These are phyloP conservation scores for Apodemia hepburni DNA, from an alignment of 2,888 invertebrate species.

Conservation along the genomic window DNA sequence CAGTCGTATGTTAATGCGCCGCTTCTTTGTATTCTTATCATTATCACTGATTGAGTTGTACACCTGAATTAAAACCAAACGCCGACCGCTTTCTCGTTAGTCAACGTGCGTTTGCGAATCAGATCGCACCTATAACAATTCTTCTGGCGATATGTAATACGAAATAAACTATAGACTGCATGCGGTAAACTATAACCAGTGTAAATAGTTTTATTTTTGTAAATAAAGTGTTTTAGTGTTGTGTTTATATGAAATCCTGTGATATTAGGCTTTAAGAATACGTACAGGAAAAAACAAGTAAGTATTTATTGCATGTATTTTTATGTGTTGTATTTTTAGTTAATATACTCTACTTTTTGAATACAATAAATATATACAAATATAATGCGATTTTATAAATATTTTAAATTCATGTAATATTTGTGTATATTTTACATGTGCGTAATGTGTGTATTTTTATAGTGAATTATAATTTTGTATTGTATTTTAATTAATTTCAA, in stretches of 20 bases:
- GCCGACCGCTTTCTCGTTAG: constrained; percentile 48
- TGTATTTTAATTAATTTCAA: constrained; percentile 8
- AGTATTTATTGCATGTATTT: constrained; percentile 43
- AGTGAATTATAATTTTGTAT: constrained; percentile 15
- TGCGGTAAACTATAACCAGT: constrained; percentile 42
- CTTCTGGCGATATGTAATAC: constrained; percentile 38
- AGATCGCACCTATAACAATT: constrained; percentile 42
- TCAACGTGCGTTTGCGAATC: constrained; percentile 42
- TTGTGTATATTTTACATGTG: too few relatives aligned
- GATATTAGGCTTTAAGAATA: constrained; percentile 67
- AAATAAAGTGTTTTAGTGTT: constrained; percentile 43
- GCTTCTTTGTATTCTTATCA: constrained; percentile 42
- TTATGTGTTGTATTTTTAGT: background rate
- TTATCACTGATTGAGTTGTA: constrained; percentile 63
- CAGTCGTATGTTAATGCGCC: constrained; percentile 30
- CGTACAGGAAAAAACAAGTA: constrained; percentile 50
- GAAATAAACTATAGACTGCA: constrained; percentile 38
- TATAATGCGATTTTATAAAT: too few relatives aligned
- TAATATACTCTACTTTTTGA: too few relatives aligned
- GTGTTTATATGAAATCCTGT: constrained; percentile 62
- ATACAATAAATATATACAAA: too few relatives aligned
- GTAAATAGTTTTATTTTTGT: constrained; percentile 47
- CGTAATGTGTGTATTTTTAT: too few relatives aligned
- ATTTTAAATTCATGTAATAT: too few relatives aligned
- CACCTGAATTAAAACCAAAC: constrained; percentile 59